These are phyloP conservation scores for Oscheius onirici DNA, from an alignment of 2,888 invertebrate genomes.

Conservation along the genomic window DNA sequence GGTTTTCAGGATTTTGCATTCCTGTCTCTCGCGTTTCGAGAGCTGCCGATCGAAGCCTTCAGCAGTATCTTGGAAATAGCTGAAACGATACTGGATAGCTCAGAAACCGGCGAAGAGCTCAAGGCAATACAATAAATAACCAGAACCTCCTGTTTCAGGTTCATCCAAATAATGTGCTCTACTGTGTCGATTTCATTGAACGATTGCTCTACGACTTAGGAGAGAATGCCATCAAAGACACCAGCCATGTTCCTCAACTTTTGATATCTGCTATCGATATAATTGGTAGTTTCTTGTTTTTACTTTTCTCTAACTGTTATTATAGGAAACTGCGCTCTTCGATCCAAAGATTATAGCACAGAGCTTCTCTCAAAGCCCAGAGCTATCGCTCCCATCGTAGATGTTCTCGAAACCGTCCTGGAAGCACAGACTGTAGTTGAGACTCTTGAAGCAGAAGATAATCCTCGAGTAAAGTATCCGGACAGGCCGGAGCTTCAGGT, in stretches of 20 bases:
- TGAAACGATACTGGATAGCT: conserved; percentile 34
- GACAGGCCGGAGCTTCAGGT: conserved; percentile 29
- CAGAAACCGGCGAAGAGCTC: conserved; percentile 24
- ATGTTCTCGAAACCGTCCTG: conserved; percentile 36
- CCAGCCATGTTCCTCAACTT: neutral
- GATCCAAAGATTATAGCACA: conserved; percentile 13
- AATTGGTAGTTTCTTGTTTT: conserved; percentile 31
- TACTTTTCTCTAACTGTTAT: neutral
- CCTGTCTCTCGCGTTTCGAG: conserved; percentile 43
- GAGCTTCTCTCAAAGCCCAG: conserved; percentile 18
- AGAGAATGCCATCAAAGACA: neutral
- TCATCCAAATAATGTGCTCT: conserved; percentile 44
- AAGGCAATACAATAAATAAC: conserved; percentile 19
- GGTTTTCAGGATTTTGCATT: conserved; percentile 41
- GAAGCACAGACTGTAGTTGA: conserved; percentile 30
- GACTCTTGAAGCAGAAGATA: neutral
- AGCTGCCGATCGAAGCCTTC: conserved; percentile 27
- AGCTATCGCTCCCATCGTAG: conserved; percentile 30
- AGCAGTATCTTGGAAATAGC: conserved; percentile 31
- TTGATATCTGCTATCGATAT: conserved; percentile 19
- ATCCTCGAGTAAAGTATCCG: neutral
- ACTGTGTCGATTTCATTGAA: conserved; percentile 40
- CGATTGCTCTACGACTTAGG: conserved; percentile 38
- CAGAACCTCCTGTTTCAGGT: conserved; percentile 31
- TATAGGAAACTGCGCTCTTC: conserved; percentile 34